Percentiles rank a stretch among this genome's conserved stretches.
These are phyloP conservation scores for Psittacula echo DNA, from an alignment of 2,797 vertebrate species.

Conservation along the genomic window DNA sequence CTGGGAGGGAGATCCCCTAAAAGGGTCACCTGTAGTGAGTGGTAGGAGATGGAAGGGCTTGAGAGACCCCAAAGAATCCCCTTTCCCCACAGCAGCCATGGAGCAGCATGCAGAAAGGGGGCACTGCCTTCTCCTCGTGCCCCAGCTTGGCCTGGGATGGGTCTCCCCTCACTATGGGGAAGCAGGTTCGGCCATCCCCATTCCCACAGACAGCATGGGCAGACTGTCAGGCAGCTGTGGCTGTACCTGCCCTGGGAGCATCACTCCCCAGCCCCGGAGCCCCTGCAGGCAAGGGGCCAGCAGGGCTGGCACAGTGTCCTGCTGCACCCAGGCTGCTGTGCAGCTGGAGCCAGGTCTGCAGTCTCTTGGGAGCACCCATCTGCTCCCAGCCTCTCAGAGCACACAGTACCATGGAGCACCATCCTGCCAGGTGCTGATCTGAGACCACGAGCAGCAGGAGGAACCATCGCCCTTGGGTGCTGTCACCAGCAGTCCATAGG, in stretches of 20 bases:
- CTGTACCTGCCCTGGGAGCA: not conserved
- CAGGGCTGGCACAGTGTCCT: not conserved
- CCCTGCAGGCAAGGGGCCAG: not conserved
- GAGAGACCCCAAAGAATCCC: not conserved
- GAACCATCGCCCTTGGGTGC: not conserved
- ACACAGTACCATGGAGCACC: not conserved
- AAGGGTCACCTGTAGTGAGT: not conserved
- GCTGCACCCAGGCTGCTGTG: not conserved
- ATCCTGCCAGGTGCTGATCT: fast-evolving
- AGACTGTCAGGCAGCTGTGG: not conserved
- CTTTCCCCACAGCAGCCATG: fast-evolving
- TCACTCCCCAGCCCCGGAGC: not conserved
- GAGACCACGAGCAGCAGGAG: not conserved
- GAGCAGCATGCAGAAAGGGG: not conserved
- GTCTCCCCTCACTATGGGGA: fast-evolving
- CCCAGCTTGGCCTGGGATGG: not conserved
- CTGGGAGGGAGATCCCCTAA: not conserved
- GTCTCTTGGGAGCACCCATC: fast-evolving
- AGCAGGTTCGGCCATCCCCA: not conserved
- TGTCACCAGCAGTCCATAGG: not conserved
- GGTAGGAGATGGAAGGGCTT: not conserved
- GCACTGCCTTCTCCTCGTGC: not conserved
- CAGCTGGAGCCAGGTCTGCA: not conserved
- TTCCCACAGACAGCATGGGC: not conserved
- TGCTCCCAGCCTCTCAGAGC: not conserved